Conservation (phyloP, 1,140 invertebrate genomes). For the Diabrotica undecimpunctata region DNA sequence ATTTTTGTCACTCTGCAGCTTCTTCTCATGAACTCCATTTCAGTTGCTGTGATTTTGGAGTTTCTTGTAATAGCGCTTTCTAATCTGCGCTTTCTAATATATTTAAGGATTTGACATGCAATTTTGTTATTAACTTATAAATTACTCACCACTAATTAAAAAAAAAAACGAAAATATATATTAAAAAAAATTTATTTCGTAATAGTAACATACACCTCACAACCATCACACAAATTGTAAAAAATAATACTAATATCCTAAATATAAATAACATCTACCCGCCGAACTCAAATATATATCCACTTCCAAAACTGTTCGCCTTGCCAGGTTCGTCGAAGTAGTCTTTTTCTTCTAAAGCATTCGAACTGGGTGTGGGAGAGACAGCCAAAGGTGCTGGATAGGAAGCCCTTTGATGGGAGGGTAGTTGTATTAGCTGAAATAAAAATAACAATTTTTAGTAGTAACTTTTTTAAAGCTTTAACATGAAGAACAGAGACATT, state of each 20-base stretch:
- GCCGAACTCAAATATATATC: conserved; percentile 57
- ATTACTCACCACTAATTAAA: no score
- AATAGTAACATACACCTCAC: background rate
- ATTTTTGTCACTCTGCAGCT: no score
- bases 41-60: no score
- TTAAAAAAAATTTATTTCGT: no score
- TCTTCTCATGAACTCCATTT: no score
- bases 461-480: background rate
- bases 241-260: background rate
- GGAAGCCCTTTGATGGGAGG: conserved; percentile 13
- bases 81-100: no score
- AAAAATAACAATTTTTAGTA: background rate
- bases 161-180: no score
- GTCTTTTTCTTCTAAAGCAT: conserved; percentile 32
- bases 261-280: conserved; percentile 23
- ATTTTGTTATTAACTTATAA: no score
- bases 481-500: background rate
- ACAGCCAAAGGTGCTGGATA: conserved; percentile 19
- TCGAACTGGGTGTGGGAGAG: conserved; percentile 19
- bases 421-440: conserved; percentile 1
- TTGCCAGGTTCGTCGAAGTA: conserved; percentile 47
- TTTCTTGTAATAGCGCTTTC: no score
- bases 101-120: no score
- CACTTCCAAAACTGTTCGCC: conserved; percentile 56
- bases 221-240: background rate